These are phyloP conservation scores for Ophraella communa DNA, from an alignment of 2,888 invertebrate genomes.

Conservation along the genomic window DNA sequence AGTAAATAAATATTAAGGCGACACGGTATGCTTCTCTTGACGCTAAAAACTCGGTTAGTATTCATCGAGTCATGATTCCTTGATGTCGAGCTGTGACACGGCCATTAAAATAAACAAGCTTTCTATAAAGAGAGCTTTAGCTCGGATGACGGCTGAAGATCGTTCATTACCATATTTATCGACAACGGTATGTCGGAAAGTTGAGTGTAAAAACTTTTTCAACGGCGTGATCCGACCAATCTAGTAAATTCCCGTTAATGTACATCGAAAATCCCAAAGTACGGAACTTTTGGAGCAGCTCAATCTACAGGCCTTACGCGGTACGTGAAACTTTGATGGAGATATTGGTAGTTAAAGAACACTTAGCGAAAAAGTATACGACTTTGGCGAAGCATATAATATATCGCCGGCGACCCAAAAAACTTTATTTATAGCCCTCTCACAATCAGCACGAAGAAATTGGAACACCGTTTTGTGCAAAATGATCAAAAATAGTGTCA, in stretches of 20 bases:
- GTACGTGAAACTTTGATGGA: constrained; percentile 24
- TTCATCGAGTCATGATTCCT: constrained; percentile 36
- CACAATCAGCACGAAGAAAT: background rate
- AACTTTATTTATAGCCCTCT: constrained; percentile 3
- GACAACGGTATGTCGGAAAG: constrained; percentile 46
- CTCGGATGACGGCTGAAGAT: constrained; percentile 45
- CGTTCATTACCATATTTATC: constrained; percentile 55
- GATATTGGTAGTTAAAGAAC: constrained; percentile 24
- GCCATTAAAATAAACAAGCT: constrained; percentile 52
- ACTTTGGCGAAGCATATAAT: background rate
- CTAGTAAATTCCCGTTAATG: constrained; percentile 53
- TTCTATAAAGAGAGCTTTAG: constrained; percentile 47
- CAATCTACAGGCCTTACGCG: constrained; percentile 34
- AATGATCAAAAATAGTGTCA: background rate
- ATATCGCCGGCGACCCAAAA: constrained; percentile 1
- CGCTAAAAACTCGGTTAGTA: constrained; percentile 30
- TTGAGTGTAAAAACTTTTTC: constrained; percentile 47
- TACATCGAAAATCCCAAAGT: constrained; percentile 42
- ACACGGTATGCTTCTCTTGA: background rate
- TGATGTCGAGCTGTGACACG: constrained; percentile 33
- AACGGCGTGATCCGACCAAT: constrained; percentile 50
- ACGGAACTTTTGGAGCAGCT: constrained; percentile 44
- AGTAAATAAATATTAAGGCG: constrained; percentile 11
- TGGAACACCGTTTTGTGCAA: background rate
- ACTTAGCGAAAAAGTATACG: constrained; percentile 7